Evolutionary conservation across 37 sponge, comb jelly and placozoan species (phyloP).

Genomic region (Halisarca cf. caerulea): DNA sequence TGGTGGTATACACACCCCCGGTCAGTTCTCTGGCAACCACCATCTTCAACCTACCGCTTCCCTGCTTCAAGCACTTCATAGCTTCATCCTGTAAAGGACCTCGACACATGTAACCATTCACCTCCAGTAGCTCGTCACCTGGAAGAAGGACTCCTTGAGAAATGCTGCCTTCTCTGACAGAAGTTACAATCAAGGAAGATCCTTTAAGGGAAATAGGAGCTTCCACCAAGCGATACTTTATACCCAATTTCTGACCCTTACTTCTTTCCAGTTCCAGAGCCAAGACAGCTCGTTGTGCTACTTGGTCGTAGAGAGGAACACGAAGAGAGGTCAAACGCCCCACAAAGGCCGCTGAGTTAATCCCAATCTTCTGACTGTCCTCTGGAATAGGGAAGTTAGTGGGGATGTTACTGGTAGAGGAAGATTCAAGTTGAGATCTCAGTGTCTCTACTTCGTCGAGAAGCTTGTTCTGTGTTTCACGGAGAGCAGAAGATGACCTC

Average conservation of each 20-base stretch:
- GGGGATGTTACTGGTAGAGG: neutral
- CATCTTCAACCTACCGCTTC: constrained; percentile 34
- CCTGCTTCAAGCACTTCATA: constrained; percentile 25
- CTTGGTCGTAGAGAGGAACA: constrained; percentile 36
- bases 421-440: neutral
- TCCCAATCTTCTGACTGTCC: neutral
- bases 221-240: constrained; percentile 37
- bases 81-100: constrained; percentile 41
- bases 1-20: neutral
- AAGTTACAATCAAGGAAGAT: constrained; percentile 44
- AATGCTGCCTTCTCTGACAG: constrained; percentile 49
- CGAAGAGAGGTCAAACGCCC: neutral
- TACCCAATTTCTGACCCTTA: constrained; percentile 32
- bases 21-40: constrained; percentile 44
- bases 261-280: constrained; percentile 33
- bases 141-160: constrained; percentile 32
- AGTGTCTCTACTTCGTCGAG: constrained; percentile 6
- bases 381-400: neutral
- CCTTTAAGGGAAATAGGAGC: constrained; percentile 35
- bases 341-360: neutral
- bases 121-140: constrained; percentile 69
- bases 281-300: constrained; percentile 26
- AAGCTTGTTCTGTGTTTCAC: constrained; percentile 17
- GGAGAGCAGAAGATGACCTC: constrained; percentile 19
- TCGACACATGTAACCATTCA: constrained; percentile 58